Evolutionary conservation across 2,113 vertebrate species (phyloP).

Genomic region (Anoura caudifer): DNA sequence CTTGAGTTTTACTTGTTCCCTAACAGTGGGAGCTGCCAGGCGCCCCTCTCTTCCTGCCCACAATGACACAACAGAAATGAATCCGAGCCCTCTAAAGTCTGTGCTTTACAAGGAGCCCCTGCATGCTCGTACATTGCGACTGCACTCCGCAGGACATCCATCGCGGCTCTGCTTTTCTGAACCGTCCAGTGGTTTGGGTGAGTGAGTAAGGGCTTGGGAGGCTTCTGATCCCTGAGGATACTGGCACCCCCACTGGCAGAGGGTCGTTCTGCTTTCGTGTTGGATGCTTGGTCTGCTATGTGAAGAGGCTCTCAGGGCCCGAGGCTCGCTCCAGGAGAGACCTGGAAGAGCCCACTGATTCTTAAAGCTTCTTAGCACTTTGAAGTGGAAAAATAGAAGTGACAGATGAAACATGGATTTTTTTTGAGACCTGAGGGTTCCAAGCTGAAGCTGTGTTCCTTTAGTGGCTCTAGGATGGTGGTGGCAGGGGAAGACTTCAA

Average conservation of each 20-base stretch:
- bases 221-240: not conserved
- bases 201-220: not conserved
- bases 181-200: not conserved
- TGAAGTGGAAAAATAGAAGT: not conserved
- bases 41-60: not conserved
- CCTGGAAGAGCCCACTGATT: not conserved
- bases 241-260: accelerated
- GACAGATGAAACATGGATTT: not conserved
- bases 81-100: not conserved
- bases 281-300: not conserved
- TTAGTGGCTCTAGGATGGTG: not conserved
- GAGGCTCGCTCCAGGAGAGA: not conserved
- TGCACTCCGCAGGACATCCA: not conserved
- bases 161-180: not conserved
- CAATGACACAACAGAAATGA: not conserved
- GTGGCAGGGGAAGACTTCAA: not conserved
- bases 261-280: too few relatives aligned
- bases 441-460: accelerated
- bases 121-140: not conserved
- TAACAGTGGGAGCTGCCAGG: not conserved
- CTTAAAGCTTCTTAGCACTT: not conserved
- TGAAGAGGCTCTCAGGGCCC: not conserved
- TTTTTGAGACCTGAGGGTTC: not conserved
- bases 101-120: not conserved
- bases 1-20: constrained; percentile 39